phyloP scores from a whole-genome alignment of 2,113 vertebrate genomes.

The Petrocephalus zakoni region DNA sequence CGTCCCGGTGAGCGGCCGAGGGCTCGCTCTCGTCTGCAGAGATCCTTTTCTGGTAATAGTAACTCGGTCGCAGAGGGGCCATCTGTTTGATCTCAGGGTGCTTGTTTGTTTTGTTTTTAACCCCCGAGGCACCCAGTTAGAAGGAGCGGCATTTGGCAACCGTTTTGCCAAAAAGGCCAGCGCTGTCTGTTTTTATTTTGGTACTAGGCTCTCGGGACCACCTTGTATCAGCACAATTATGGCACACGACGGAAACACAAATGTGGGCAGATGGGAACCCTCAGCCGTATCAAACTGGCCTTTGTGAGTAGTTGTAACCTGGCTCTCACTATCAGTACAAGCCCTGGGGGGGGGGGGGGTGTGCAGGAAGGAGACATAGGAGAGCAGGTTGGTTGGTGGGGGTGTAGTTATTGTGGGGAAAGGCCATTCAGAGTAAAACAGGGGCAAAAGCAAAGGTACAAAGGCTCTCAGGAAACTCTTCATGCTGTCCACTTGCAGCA shows the following conservation, averaged over 20 bases:
- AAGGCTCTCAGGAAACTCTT: not conserved
- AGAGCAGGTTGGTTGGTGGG: not conserved
- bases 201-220: not conserved
- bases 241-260: not conserved
- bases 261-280: not conserved
- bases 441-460: not conserved
- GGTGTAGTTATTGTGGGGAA: not conserved
- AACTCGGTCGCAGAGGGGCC: not conserved
- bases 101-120: not conserved
- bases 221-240: not conserved
- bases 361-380: not conserved
- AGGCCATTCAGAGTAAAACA: not conserved
- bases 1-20: not conserved
- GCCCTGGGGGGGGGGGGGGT: not conserved
- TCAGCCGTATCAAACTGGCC: not conserved
- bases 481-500: not conserved
- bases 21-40: too few relatives aligned
- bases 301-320: not conserved
- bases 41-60: not conserved
- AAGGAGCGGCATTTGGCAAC: not conserved
- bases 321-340: not conserved
- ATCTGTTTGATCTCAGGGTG: slow-evolving; percentile 1
- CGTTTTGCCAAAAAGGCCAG: not conserved
- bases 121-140: not conserved
- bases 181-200: not conserved